Evolutionary conservation across 2,797 vertebrate genomes (phyloP).

Genomic region (Dendrocincla tyrannina): DNA sequence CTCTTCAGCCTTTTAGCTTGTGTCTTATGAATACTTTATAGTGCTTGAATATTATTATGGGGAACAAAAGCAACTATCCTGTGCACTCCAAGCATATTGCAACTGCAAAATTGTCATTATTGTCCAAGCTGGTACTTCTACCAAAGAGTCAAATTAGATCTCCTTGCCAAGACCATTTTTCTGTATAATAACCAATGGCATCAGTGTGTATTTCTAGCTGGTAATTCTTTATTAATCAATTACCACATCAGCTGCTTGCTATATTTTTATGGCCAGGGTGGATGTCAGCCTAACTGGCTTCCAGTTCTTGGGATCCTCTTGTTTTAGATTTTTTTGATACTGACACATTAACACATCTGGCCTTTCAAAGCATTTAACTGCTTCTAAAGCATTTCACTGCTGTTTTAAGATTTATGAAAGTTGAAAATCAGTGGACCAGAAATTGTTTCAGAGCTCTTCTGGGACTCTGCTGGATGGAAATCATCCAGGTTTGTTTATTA

Average conservation of each 20-base stretch:
- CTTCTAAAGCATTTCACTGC: neutral
- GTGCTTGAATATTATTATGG: neutral
- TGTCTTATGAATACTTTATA: neutral
- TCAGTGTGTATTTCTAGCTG: neutral
- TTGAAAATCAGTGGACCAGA: neutral
- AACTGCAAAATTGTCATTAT: neutral
- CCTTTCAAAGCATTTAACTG: neutral
- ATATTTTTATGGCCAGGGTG: neutral
- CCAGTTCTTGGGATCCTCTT: neutral
- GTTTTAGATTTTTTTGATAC: neutral
- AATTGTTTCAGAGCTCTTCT: slow-evolving; percentile 13
- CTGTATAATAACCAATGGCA: neutral
- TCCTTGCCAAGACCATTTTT: neutral
- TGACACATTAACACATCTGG: neutral
- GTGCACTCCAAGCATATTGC: neutral
- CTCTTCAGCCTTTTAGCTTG: neutral
- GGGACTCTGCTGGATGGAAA: neutral
- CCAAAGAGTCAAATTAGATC: neutral
- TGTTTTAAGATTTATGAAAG: neutral
- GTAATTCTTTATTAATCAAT: neutral
- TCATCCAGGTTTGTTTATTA: slow-evolving; percentile 7
- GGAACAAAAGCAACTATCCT: neutral
- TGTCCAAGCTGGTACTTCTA: neutral
- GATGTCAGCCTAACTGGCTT: neutral
- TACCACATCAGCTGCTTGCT: neutral